Evolutionary conservation across 2,888 invertebrate species (phyloP).

Genomic region (Scaptomyza cyrtandrae): DNA sequence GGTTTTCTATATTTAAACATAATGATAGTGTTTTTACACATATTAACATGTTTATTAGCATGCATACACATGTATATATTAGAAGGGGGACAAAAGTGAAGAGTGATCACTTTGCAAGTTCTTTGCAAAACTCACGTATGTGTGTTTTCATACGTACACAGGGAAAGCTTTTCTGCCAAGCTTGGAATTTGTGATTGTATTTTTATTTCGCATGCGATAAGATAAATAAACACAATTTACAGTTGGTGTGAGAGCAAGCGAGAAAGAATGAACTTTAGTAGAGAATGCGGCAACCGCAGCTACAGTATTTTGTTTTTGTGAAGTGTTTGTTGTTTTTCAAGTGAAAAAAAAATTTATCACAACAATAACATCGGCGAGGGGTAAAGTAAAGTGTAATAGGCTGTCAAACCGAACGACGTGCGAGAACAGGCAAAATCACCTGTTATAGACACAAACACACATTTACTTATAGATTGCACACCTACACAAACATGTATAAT

Average conservation of each 20-base stretch:
- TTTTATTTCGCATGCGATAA: conserved; percentile 55
- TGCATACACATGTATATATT: background rate
- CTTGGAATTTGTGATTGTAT: conserved; percentile 31
- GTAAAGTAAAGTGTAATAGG: conserved; percentile 49
- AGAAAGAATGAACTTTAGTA: conserved; percentile 10
- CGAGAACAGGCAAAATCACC: conserved; percentile 65
- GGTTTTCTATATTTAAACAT: conserved; percentile 45
- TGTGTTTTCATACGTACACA: conserved; percentile 24
- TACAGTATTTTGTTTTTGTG: conserved; percentile 30
- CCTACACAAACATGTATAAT: conserved; percentile 33
- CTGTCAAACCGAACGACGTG: conserved; percentile 43
- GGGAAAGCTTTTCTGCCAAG: conserved; percentile 20
- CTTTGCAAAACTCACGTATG: background rate
- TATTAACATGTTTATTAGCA: background rate
- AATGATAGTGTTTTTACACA: conserved; percentile 29
- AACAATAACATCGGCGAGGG: conserved; percentile 52
- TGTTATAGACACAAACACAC: conserved; percentile 47
- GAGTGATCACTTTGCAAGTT: conserved; percentile 11
- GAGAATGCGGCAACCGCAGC: conserved; percentile 20
- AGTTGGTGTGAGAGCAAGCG: conserved; percentile 13
- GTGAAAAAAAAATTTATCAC: conserved; percentile 65
- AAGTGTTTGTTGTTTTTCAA: conserved; percentile 34
- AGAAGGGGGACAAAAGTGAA: background rate
- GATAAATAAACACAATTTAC: conserved; percentile 57
- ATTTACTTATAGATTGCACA: conserved; percentile 25